Base-by-base conservation (phyloP, 2,888 invertebrate genomes). In the Galerucella nymphaeae region DNA sequence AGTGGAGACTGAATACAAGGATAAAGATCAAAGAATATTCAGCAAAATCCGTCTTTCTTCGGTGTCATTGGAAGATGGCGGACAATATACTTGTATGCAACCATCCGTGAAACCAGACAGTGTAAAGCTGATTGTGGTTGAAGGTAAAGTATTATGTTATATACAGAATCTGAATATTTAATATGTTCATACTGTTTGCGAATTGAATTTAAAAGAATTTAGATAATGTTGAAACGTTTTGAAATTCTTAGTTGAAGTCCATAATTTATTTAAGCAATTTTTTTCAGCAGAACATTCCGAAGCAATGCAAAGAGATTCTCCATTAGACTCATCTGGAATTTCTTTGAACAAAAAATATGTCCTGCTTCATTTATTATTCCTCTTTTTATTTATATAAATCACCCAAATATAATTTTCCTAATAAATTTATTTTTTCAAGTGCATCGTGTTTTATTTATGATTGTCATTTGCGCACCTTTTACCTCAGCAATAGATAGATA, bases 41-140 rank as follows among this genome's bases (percentile, higher is more conserved):
- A 91, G 92, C 84, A 89, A 89, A 81, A 86, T 91, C 78, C 90
- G 90, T 82, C 88, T 93, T 83, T 86, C 90, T 80, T 84, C 88
- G 82, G 90, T 91, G 82, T 88, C 88, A 76, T 80, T 86, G 75
- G 82, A 85, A 80, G 91, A 90, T 83, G 86, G 88, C 69, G 89
- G 90, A 20, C 85, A 89, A 85, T 93, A 93, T 86, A 91, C 92
- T 72, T 93, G 93, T 82, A 88, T 90, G 68, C 89, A 92, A 64
- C 88, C 90, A 79, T 89, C 90, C 38, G 88, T 89, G 41, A 86
- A 90, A 66, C 87, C 89, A 41, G 90, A 90, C 72, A 88, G 89
- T 20, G 88, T 92, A 38, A 88, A 89, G 80, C 89, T 93, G 65
- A 88, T 90, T 77, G 90, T 92, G 66, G 87, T 92, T 80, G 91